A percentile compares a stretch with the other conserved stretches of the same genome.
phyloP scores from a whole-genome alignment of 2,888 invertebrate species.

The Archaeoteleia sp. region DNA sequence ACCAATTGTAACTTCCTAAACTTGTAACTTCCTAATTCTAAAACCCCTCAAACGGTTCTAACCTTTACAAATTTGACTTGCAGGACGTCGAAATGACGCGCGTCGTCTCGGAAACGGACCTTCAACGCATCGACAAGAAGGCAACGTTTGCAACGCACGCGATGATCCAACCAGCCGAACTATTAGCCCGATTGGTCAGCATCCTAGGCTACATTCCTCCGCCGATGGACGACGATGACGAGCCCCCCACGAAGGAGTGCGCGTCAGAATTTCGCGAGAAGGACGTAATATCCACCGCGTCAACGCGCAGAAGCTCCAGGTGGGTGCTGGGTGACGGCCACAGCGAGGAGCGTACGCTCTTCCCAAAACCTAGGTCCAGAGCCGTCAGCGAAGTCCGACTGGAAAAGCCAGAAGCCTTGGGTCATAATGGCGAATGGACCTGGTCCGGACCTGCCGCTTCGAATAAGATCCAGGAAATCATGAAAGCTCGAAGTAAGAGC shows the following conservation, averaged over 20 bases:
- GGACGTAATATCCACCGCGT: slow-evolving; percentile 84
- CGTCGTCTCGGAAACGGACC: slow-evolving; percentile 86
- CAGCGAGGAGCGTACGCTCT: slow-evolving; percentile 70
- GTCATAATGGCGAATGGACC: slow-evolving; percentile 77
- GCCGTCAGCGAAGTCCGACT: slow-evolving; percentile 79
- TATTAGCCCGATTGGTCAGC: slow-evolving; percentile 85
- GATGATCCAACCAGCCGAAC: slow-evolving; percentile 84
- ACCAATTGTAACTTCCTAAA: not conserved
- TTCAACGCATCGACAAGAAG: slow-evolving; percentile 85
- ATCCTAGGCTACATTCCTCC: slow-evolving; percentile 80
- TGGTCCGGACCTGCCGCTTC: slow-evolving; percentile 83
- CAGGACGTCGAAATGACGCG: slow-evolving; percentile 75
- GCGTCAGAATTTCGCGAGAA: slow-evolving; percentile 84
- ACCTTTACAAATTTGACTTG: slow-evolving; percentile 27
- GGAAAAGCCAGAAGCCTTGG: slow-evolving; percentile 71
- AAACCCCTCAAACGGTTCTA: not conserved
- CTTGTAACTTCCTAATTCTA: not conserved
- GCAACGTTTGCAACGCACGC: slow-evolving; percentile 84
- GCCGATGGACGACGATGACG: slow-evolving; percentile 61
- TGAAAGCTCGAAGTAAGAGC: slow-evolving; percentile 61
- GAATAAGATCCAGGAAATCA: slow-evolving; percentile 78
- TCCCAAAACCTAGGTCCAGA: slow-evolving; percentile 76
- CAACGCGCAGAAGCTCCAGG: slow-evolving; percentile 59
- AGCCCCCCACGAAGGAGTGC: slow-evolving; percentile 67
- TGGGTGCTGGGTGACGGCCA: slow-evolving; percentile 77